These are phyloP conservation scores for Heteromormyrus szaboi DNA, from an alignment of 2,797 vertebrate genomes.

Conservation along the genomic window DNA sequence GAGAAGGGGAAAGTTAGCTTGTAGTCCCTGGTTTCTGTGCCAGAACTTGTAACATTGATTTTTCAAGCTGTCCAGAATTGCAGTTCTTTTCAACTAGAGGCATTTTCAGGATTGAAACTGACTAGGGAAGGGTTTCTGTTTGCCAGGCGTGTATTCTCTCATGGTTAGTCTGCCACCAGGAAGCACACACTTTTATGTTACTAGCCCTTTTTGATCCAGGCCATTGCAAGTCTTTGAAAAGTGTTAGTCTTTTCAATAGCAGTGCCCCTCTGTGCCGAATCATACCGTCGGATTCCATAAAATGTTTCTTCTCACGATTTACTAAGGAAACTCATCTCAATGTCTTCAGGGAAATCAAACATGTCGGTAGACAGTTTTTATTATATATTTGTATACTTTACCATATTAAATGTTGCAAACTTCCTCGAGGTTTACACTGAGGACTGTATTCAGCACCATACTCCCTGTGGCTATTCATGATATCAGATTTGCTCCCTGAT, in stretches of 20 bases:
- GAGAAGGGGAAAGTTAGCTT: not conserved
- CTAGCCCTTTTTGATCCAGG: not conserved
- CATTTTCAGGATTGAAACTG: constrained; percentile 3
- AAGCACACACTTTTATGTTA: not conserved
- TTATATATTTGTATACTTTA: not conserved
- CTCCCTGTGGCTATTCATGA: not conserved
- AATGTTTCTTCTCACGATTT: not conserved
- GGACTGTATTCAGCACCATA: not conserved
- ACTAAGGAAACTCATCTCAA: not conserved
- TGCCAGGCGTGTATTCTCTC: not conserved
- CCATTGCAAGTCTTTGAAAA: not conserved
- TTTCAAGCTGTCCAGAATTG: not conserved
- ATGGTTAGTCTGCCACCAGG: not conserved
- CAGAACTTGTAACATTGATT: not conserved
- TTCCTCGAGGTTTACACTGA: not conserved
- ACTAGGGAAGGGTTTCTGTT: not conserved
- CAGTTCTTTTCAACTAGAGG: not conserved
- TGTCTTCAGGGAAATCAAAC: not conserved
- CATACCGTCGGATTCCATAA: not conserved
- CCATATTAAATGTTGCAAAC: not conserved
- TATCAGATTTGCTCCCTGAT: not conserved
- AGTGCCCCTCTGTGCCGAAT: not conserved
- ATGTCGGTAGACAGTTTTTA: not conserved
- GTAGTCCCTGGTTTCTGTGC: too few species aligned
- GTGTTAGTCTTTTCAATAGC: not conserved